Evolutionary conservation across 2,888 invertebrate species (phyloP).

Genomic region (Folsomia candida): DNA sequence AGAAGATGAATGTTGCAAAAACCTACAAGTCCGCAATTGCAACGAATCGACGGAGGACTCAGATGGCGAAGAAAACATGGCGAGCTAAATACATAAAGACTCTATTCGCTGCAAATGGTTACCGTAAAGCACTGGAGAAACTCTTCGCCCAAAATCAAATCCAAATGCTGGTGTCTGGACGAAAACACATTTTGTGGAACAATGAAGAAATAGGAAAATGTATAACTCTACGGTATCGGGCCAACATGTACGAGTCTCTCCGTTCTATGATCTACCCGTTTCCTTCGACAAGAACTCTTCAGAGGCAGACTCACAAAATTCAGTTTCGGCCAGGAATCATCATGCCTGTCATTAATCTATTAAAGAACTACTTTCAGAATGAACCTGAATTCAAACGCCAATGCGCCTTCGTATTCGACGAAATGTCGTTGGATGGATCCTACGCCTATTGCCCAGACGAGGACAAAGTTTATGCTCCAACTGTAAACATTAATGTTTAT

Average conservation of each 20-base stretch:
- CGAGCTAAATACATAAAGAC: neutral
- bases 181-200: neutral
- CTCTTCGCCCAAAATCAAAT: slow-evolving; percentile 1
- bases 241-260: neutral
- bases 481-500: slow-evolving; percentile 21
- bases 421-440: slow-evolving; percentile 21
- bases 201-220: slow-evolving; percentile 9
- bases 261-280: slow-evolving; percentile 5
- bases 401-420: slow-evolving; percentile 26
- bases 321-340: slow-evolving; percentile 17
- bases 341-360: neutral
- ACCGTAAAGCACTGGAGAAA: neutral
- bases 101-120: neutral
- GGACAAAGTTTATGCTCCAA: slow-evolving; percentile 29
- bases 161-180: neutral
- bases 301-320: slow-evolving; percentile 16
- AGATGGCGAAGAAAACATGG: too few relatives aligned
- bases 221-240: slow-evolving; percentile 3
- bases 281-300: slow-evolving; percentile 17
- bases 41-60: too few relatives aligned
- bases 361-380: slow-evolving; percentile 7
- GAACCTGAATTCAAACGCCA: neutral
- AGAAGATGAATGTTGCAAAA: too few relatives aligned
- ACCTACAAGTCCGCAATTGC: too few relatives aligned
- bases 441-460: slow-evolving; percentile 5